Evolutionary conservation across 2,113 vertebrate genomes (phyloP).

Genomic region (Bubalus kerabau): DNA sequence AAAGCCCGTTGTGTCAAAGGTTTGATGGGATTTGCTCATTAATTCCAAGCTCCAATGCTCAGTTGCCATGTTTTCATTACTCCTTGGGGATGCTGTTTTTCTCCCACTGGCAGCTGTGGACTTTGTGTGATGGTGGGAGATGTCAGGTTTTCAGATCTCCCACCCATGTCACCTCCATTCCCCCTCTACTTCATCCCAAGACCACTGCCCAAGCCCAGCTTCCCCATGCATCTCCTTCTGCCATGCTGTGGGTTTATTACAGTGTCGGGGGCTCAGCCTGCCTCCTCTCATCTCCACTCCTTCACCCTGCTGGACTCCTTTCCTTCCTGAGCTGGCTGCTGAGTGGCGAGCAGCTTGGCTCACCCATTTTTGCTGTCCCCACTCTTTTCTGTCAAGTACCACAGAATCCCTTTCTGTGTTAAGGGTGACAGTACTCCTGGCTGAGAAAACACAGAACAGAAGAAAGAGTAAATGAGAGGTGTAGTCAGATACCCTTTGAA

Average conservation of each 20-base stretch:
- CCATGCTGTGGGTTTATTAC: background rate
- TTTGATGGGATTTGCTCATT: conserved; percentile 41
- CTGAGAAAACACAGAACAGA: background rate
- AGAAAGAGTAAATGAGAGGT: background rate
- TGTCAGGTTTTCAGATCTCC: background rate
- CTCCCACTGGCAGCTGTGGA: background rate
- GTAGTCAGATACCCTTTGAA: background rate
- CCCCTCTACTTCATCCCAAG: background rate
- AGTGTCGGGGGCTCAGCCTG: background rate
- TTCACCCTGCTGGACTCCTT: background rate
- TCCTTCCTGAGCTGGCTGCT: background rate
- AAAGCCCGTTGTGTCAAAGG: background rate
- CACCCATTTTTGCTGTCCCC: background rate
- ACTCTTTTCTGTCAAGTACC: background rate
- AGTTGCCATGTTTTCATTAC: background rate
- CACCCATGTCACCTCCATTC: background rate
- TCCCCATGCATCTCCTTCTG: background rate
- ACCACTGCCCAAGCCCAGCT: background rate
- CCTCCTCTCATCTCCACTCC: background rate
- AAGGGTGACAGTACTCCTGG: background rate
- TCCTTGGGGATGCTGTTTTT: background rate
- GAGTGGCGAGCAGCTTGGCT: background rate
- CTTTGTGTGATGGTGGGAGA: background rate
- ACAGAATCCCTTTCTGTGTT: background rate
- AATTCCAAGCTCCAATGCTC: background rate